Evolutionary conservation across 2,888 invertebrate species (phyloP).

Genomic region (Lepeophtheirus nordmannii): DNA sequence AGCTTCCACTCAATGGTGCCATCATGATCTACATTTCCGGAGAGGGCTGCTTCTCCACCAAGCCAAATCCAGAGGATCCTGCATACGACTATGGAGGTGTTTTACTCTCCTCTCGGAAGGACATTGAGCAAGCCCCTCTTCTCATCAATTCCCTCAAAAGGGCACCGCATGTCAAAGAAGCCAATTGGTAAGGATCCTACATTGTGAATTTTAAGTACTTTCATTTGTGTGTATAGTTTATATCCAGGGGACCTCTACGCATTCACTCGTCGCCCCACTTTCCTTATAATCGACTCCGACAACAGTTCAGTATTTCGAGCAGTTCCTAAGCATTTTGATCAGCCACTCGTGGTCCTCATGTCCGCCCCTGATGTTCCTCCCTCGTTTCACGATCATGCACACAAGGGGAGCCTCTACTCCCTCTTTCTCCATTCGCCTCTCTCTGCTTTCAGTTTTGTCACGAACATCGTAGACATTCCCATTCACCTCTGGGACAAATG

Average conservation of each 20-base stretch:
- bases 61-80: slow-evolving; percentile 68
- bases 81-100: slow-evolving; percentile 23
- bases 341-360: slow-evolving; percentile 79
- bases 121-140: slow-evolving; percentile 41
- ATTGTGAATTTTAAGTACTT: slow-evolving; percentile 8
- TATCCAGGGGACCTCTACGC: slow-evolving; percentile 87
- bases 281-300: slow-evolving; percentile 86
- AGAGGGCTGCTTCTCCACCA: slow-evolving; percentile 65
- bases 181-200: slow-evolving; percentile 16
- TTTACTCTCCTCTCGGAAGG: slow-evolving; percentile 10
- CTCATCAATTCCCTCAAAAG: slow-evolving; percentile 18
- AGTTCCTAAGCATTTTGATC: slow-evolving; percentile 78
- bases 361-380: slow-evolving; percentile 79
- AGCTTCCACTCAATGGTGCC: slow-evolving; percentile 76
- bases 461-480: slow-evolving; percentile 68
- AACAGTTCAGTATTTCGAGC: slow-evolving; percentile 83
- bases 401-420: slow-evolving; percentile 82
- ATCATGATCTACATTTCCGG: slow-evolving; percentile 83
- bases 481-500: slow-evolving; percentile 79
- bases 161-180: slow-evolving; percentile 10
- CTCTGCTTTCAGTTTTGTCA: slow-evolving; percentile 76
- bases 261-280: slow-evolving; percentile 77
- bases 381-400: slow-evolving; percentile 63
- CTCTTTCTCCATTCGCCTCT: slow-evolving; percentile 86
- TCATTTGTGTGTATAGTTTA: slow-evolving; percentile 35